Evolutionary conservation across 2,113 vertebrate genomes (phyloP), one percentile per base, ranked within the genome.

Genomic region (Osmerus mordax): DNA sequence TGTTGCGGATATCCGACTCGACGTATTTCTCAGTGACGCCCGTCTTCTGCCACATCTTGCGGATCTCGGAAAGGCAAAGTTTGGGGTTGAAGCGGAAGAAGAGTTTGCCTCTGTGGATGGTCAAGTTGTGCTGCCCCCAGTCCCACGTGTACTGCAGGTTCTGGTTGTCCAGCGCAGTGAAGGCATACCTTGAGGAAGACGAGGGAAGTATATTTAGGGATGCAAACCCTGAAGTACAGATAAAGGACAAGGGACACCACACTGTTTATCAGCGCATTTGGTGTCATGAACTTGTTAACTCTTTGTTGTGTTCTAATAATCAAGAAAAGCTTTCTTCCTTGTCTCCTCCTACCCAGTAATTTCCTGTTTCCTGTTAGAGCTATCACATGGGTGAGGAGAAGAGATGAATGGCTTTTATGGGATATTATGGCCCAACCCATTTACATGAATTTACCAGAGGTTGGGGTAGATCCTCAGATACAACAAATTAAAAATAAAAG

Each of bases 81-180:
- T 96, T 98, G 56, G 96, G 96, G 84, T 99, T 99, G 86, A 93
- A 94, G 2, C 93, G 91, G 58, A 99, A 99, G 83, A 90, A 95
- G 84, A 99, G 94, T 67, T 96, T 97, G 53, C 97, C 97, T 0
- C 90, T 79, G 51, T 87, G 93, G 90, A 99, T 95, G 47, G 97
- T 98, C 84, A 99, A 88, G 88, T 98, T 98, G 84, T 97, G 97
- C 78, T 95, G 94, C 74, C 93, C 95, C 97, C 96, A 99, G 90
- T 99, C 96, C 97, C 97, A 99, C 1, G 99, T 93, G 69, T 96
- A 95, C 91, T 99, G 96, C 52, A 99, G 90, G 84, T 98, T 95
- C 86, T 97, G 95, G 93, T 99, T 99, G 87, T 98, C 95, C 12
- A 96, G 89, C 9, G 96, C 96, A 0, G 94, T 94, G 90, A 99